Base-by-base conservation (phyloP, 1,140 invertebrate genomes). In the Mamestra configurata region DNA sequence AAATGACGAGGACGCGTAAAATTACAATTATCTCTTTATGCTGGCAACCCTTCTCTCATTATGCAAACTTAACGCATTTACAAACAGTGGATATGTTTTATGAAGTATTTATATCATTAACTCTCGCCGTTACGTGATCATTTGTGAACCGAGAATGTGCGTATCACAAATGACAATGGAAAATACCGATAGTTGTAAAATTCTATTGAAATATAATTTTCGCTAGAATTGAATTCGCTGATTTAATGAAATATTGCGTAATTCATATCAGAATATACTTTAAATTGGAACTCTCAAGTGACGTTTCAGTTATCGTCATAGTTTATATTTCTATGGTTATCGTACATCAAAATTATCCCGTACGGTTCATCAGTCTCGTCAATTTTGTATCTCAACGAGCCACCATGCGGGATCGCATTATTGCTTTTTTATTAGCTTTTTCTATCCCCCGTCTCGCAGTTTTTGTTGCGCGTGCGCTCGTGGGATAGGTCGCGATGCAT, bases 371-470 rank as follows among this genome's bases (percentile, higher is more conserved):
- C 92, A 91, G 90, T 77, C 90, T 83, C 90, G 89, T 94, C 91
- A 94, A 94, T 93, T 93, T 93, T 84, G 82, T 81, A 86, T 83
- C 90, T 92, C 89, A 94, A 94, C 93, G 83, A 94, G 92, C 91
- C 89, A 91, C 84, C 92, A 95, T 95, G 93, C 93, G 93, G 93
- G 93, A 93, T 93, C 86, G 87, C 88, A 88, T 93, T 95, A 95
- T 95, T 94, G 92, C 91, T 95, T 94, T 94, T 95, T 95, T 95
- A 94, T 94, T 95, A 91, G 89, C 90, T 94, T 88, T 94, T 84
- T 85, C 79, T 88, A 90, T 89, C 89, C 90, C 89, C 90, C 86
- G 89, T 86, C 90, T 92, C 82, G 93, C 90, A 89, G 93, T 94
- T 93, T 93, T 93, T 92, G 90, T 86, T 89, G 86, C 90, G 87